A percentile compares a stretch with the other conserved stretches of the same genome.
phyloP scores from a whole-genome alignment of 2,113 vertebrate genomes.

The Chionomys nivalis region DNA sequence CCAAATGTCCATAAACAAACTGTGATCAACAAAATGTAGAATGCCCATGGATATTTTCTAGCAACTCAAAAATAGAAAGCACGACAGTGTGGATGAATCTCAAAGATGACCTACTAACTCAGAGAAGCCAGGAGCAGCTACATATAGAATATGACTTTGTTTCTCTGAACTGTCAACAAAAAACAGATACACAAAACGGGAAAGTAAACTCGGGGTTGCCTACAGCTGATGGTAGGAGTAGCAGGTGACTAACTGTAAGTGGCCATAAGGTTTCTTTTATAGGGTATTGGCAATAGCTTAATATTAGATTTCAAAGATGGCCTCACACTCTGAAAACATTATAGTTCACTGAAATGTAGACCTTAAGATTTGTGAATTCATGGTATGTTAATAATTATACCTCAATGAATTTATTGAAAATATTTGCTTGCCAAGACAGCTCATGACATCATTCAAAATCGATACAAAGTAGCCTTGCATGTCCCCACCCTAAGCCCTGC shows the following conservation, averaged over 20 bases:
- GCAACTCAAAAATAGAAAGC: not conserved
- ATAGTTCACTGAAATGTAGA: not conserved
- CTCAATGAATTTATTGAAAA: constrained; percentile 10
- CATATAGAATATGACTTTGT: not conserved
- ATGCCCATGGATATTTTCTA: not conserved
- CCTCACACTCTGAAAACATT: not conserved
- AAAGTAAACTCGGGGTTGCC: not conserved
- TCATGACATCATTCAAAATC: not conserved
- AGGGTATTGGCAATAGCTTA: not conserved
- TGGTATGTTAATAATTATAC: not conserved
- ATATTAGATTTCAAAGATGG: not conserved
- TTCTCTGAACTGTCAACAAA: constrained; percentile 28
- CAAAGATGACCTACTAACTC: not conserved
- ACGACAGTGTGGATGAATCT: not conserved
- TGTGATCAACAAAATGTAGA: not conserved
- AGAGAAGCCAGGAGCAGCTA: not conserved
- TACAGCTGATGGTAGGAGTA: not conserved
- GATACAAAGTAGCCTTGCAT: not conserved
- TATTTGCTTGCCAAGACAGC: not conserved
- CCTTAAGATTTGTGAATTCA: not conserved
- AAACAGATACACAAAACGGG: not conserved
- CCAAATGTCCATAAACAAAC: not conserved
- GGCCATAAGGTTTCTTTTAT: not conserved
- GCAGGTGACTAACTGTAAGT: not conserved
- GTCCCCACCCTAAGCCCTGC: not conserved